Base-by-base conservation (phyloP, 2,888 invertebrate genomes). In the Torymus aiolomorphi region DNA sequence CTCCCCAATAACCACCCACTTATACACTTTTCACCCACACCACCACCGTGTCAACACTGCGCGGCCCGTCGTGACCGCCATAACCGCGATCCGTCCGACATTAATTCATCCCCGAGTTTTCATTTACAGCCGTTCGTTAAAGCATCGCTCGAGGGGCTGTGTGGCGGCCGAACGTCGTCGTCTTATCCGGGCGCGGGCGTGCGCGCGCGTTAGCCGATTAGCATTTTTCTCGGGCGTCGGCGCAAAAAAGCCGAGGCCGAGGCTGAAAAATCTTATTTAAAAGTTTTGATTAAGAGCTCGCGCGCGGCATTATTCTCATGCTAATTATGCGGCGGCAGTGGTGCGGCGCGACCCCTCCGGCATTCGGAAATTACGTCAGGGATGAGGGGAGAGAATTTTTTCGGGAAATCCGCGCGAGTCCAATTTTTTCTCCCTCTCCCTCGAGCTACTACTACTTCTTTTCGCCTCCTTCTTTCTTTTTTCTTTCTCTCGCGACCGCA, bases 251-350 rank as follows among this genome's bases (percentile, higher is more conserved):
- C n/a, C n/a, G n/a, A n/a, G n/a, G 56, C 56, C 14, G 52, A 51
- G 24, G 52, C 18, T 81, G 84, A 84, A 88, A 88, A 88, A 89
- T 88, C 86, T 86, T 87, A 89, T 90, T 90, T 89, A 88, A 90
- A 90, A 90, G 89, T 90, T 90, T 82, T 90, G 89, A 90, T 90
- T 90, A 89, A 89, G 88, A 89, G 87, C 87, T 84, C 86, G 82
- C 80, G 83, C 74, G 8, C 11, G 75, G 84, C 81, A 89, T 89
- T 88, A 90, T 90, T 89, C 89, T 89, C 87, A 90, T 90, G 90
- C 88, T 90, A 90, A 90, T 90, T 90, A 88, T 86, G 85, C 85
- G 84, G 67, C 31, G 70, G 49, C 18, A 5, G 24, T 24, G 24
- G 31, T 5, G 31, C 31, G 3, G 75, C 42, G 2, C 65, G 51